A percentile compares a stretch with the other conserved stretches of the same genome.
Conservation (phyloP, 92 coral and sea anemone species). For the Micromussa lordhowensis region DNA sequence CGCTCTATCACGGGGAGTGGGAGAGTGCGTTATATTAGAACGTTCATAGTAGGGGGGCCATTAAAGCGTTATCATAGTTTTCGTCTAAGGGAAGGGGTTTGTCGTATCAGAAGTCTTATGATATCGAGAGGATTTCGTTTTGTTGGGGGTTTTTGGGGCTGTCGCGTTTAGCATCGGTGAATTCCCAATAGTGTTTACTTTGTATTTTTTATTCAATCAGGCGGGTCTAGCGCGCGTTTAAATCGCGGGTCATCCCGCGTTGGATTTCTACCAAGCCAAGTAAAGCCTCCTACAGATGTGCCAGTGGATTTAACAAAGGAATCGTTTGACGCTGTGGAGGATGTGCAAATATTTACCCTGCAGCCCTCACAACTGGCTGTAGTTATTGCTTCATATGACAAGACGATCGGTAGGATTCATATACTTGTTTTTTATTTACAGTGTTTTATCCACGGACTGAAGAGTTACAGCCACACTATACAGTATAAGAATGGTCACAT, state of each 20-base stretch:
- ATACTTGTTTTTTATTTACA: too few species aligned
- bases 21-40: neutral
- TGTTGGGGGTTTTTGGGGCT: neutral
- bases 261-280: conserved; percentile 87
- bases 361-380: conserved; percentile 93
- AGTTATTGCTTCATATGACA: conserved; percentile 92
- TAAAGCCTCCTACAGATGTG: conserved; percentile 83
- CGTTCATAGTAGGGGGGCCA: neutral
- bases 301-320: conserved; percentile 83
- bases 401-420: conserved; percentile 84
- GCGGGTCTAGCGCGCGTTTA: conserved; percentile 61
- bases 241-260: conserved; percentile 92
- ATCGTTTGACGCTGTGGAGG: conserved; percentile 78
- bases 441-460: too few species aligned
- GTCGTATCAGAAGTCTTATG: too few species aligned
- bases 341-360: conserved; percentile 78
- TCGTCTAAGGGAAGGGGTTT: neutral
- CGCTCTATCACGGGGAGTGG: neutral
- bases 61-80: neutral
- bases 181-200: neutral
- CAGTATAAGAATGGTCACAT: too few species aligned
- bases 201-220: neutral
- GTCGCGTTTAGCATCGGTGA: neutral
- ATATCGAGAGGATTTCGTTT: neutral
- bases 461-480: too few species aligned